phyloP scores from a whole-genome alignment of 1,140 invertebrate species.

The Bombus ignitus region DNA sequence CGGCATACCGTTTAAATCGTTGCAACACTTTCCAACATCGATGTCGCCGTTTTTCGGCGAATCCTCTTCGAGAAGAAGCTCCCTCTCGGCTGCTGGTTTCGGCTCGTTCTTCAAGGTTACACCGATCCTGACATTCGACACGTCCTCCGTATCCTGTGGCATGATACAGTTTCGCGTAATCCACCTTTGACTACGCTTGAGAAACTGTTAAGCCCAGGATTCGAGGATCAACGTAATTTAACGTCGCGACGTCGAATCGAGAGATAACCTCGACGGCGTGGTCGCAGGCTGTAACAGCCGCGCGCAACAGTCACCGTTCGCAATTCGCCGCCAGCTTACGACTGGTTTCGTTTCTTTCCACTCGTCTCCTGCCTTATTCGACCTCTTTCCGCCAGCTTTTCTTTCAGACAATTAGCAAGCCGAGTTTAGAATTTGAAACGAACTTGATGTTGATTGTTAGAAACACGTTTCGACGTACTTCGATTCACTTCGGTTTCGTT shows the following conservation, averaged over 20 bases:
- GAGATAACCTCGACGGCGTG: conserved; percentile 39
- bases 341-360: conserved; percentile 4
- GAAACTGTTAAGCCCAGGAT: background rate
- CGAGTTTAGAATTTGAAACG: background rate
- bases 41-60: conserved; percentile 14
- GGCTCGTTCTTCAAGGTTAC: background rate
- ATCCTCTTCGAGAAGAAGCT: background rate
- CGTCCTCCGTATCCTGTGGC: conserved; percentile 45
- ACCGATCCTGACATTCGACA: background rate
- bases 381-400: background rate
- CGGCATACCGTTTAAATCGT: conserved; percentile 54
- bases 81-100: background rate
- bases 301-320: background rate
- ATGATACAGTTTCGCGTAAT: conserved; percentile 9
- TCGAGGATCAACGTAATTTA: background rate
- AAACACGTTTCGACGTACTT: no score
- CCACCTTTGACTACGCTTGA: background rate
- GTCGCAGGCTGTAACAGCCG: background rate
- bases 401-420: background rate
- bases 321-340: background rate
- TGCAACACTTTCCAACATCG: conserved; percentile 18
- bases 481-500: no score
- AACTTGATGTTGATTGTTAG: background rate
- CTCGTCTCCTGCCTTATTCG: background rate
- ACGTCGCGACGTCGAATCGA: background rate